Conservation (phyloP, 2,888 invertebrate genomes). For the Rugalucina vietnamica region DNA sequence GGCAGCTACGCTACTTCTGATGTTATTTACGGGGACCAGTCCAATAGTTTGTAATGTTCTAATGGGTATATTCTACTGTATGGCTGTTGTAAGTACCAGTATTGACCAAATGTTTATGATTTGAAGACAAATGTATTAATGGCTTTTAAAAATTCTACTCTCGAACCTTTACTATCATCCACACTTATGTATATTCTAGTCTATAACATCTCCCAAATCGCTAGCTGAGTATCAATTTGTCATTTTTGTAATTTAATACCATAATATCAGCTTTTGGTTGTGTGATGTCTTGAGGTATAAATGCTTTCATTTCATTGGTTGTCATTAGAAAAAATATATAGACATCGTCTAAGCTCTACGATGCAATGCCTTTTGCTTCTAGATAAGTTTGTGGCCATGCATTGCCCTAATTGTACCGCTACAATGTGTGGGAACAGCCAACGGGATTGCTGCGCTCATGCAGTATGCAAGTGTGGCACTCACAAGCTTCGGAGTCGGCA, state of each 20-base stretch:
- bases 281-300: too few species aligned
- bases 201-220: too few species aligned
- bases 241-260: too few species aligned
- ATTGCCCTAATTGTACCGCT: slow-evolving; percentile 2
- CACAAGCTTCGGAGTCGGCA: neutral
- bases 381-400: slow-evolving; percentile 21
- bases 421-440: slow-evolving; percentile 14
- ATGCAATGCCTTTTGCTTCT: neutral
- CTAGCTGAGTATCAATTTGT: too few species aligned
- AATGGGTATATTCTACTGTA: neutral
- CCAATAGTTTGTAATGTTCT: neutral
- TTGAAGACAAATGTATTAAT: too few species aligned
- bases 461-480: neutral
- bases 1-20: neutral
- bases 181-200: too few species aligned
- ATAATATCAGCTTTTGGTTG: too few species aligned
- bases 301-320: too few species aligned
- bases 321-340: neutral
- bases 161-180: too few species aligned
- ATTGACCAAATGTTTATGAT: too few species aligned
- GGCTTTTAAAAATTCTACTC: too few species aligned
- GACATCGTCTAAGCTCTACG: too few species aligned
- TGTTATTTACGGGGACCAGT: neutral
- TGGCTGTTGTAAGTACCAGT: neutral
- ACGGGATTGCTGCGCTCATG: slow-evolving; percentile 9